Base-by-base conservation (phyloP, 2,797 vertebrate species). In the Periophthalmus magnuspinnatus region DNA sequence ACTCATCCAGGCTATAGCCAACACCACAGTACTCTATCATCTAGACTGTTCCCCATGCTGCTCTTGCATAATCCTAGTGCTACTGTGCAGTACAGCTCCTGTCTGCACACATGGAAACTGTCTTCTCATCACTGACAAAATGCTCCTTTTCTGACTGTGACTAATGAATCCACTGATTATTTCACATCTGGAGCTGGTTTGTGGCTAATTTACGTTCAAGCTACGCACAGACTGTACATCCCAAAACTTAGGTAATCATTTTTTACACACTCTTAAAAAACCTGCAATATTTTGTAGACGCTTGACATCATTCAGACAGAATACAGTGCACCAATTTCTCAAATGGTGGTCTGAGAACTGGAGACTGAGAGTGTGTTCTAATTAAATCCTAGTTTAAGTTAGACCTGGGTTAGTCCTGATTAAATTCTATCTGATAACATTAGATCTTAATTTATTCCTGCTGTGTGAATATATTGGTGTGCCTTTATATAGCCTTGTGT, bases 181-280 rank as follows among this genome's bases (percentile, higher is more conserved):
- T 80, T 77, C 80, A 91, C 91, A 90, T 91, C 91, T 92, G 88
- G 89, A 90, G 84, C 75, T 74, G 71, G 76, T 92, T 90, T 57
- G 65, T 83, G 81, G 81, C 71, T 74, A 62, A 85, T 89, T 86
- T 81, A 74, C 80, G 79, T 86, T 81, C 75, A 71, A 84, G 75
- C 78, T 81, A 34, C 75, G 71, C 78, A 79, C 80, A 86, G 83
- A 85, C 77, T 60, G 69, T 77, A 82, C 65, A 71, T 54, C 48
- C 73, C 45, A 33, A 83, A 86, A 72, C 17, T 61, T 74, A 69
- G 36, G 58, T 70, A 14, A 24, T 32, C 7, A 48, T 65, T 19
- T n/a, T 65, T 48, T 50, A 65, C 24, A 28, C 21, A 24, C 41
- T 17, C 24, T 45, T 45, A 45, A 16, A 45, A 41, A 45, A 47